Conservation (phyloP, 2,888 invertebrate genomes). For the Synanthedon formicaeformis region DNA sequence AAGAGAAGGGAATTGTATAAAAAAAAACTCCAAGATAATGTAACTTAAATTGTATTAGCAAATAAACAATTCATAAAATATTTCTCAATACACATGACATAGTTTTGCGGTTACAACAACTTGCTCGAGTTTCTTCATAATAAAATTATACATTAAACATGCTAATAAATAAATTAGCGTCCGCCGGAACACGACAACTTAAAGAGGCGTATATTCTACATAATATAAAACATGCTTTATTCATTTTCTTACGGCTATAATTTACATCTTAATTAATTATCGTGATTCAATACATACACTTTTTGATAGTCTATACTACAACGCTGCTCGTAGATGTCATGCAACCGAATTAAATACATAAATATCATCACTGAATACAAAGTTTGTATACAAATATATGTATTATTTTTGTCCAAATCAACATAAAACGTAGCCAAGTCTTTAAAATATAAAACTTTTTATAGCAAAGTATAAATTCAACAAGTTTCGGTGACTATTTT, state of each 20-base stretch:
- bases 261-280: constrained; percentile 50
- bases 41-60: constrained; percentile 76
- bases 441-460: too few species aligned
- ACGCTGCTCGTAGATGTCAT: constrained; percentile 24
- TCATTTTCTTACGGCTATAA: constrained; percentile 55
- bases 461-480: too few species aligned
- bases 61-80: constrained; percentile 71
- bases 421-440: too few species aligned
- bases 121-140: constrained; percentile 39
- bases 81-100: constrained; percentile 58
- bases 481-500: too few species aligned
- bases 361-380: too few species aligned
- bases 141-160: constrained; percentile 64
- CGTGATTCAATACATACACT: constrained; percentile 46
- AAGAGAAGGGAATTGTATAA: too few species aligned
- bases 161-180: constrained; percentile 68
- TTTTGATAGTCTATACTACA: constrained; percentile 43
- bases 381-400: too few species aligned
- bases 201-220: constrained; percentile 61
- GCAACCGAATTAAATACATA: not conserved
- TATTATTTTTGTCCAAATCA: too few species aligned
- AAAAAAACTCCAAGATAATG: constrained; percentile 25
- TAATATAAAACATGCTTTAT: constrained; percentile 69
- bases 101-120: constrained; percentile 52
- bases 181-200: constrained; percentile 49